These are phyloP conservation scores for Drosophila colorata DNA, from an alignment of 2,888 invertebrate species.

Conservation along the genomic window DNA sequence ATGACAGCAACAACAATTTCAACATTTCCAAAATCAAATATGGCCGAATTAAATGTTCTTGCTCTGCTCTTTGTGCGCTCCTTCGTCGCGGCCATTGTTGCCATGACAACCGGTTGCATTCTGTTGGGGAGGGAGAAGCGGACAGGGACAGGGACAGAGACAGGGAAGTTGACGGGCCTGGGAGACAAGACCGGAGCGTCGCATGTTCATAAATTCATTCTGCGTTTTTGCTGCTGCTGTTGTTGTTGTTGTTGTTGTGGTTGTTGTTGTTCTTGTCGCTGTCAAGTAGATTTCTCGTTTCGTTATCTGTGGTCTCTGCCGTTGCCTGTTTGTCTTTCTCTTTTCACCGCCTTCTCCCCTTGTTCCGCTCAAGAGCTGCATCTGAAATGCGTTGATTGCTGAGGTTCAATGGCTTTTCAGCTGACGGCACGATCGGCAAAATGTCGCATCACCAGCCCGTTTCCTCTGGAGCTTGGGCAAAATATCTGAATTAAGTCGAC, in stretches of 20 bases:
- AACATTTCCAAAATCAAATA: conserved; percentile 80
- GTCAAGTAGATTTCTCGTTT: conserved; percentile 59
- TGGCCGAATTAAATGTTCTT: conserved; percentile 80
- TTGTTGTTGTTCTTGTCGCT: conserved; percentile 20
- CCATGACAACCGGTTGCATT: conserved; percentile 70
- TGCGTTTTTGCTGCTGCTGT: conserved; percentile 33
- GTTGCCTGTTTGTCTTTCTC: conserved; percentile 13
- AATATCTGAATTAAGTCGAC: neutral
- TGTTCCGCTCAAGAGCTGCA: conserved; percentile 2
- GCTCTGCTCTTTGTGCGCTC: conserved; percentile 66
- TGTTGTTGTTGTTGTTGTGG: conserved; percentile 14
- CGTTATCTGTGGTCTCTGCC: conserved; percentile 45
- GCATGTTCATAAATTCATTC: conserved; percentile 74
- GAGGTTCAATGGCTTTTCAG: conserved; percentile 59
- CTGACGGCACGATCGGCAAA: conserved; percentile 19
- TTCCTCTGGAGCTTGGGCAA: too few species aligned
- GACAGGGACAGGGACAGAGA: conserved; percentile 17
- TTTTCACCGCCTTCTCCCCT: conserved; percentile 5
- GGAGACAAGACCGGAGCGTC: conserved; percentile 40
- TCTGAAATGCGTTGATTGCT: conserved; percentile 47
- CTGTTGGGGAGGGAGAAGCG: conserved; percentile 5
- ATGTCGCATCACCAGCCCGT: neutral
- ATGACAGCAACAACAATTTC: conserved; percentile 62
- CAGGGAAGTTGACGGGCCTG: conserved; percentile 14
- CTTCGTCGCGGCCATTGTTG: conserved; percentile 77